Percentiles rank a stretch among this genome's conserved stretches.
These are phyloP conservation scores for Schrankia costaestrigalis DNA, from an alignment of 2,888 invertebrate species.

Conservation along the genomic window DNA sequence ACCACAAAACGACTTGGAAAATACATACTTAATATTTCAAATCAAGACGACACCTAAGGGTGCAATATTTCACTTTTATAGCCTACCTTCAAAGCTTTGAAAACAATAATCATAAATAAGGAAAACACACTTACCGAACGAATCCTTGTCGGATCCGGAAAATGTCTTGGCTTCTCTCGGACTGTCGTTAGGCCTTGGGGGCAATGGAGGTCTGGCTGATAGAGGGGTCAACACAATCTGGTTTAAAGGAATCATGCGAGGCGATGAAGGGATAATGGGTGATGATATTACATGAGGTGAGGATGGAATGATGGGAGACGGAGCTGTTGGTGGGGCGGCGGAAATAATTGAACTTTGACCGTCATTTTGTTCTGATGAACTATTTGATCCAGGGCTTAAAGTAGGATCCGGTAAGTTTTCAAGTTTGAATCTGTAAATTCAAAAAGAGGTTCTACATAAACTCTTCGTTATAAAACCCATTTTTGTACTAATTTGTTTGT, in stretches of 20 bases:
- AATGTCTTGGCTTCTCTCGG: slow-evolving; percentile 55
- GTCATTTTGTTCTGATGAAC: slow-evolving; percentile 73
- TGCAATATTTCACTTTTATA: too few species aligned
- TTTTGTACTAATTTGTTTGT: too few species aligned
- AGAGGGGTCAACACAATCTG: slow-evolving; percentile 56
- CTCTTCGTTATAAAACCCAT: neutral
- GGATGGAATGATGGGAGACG: slow-evolving; percentile 33
- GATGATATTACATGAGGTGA: slow-evolving; percentile 22
- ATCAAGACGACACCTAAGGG: too few species aligned
- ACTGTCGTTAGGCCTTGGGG: slow-evolving; percentile 56
- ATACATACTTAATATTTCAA: too few species aligned
- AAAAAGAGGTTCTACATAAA: slow-evolving; percentile 4
- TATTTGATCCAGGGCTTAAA: slow-evolving; percentile 74
- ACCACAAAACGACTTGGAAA: too few species aligned
- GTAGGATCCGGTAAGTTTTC: slow-evolving; percentile 65
- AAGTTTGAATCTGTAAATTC: slow-evolving; percentile 58
- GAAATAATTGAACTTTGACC: slow-evolving; percentile 71
- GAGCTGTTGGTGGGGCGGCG: slow-evolving; percentile 43
- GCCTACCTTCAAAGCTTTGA: too few species aligned
- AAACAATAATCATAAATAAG: too few species aligned
- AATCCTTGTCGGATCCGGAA: slow-evolving; percentile 55
- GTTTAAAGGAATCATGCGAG: slow-evolving; percentile 17
- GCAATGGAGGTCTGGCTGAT: slow-evolving; percentile 57
- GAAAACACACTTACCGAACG: slow-evolving; percentile 45
- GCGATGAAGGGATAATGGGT: slow-evolving; percentile 22